These are phyloP conservation scores for Leptinotarsa defecta DNA, from an alignment of 1,140 invertebrate genomes.

Conservation along the genomic window DNA sequence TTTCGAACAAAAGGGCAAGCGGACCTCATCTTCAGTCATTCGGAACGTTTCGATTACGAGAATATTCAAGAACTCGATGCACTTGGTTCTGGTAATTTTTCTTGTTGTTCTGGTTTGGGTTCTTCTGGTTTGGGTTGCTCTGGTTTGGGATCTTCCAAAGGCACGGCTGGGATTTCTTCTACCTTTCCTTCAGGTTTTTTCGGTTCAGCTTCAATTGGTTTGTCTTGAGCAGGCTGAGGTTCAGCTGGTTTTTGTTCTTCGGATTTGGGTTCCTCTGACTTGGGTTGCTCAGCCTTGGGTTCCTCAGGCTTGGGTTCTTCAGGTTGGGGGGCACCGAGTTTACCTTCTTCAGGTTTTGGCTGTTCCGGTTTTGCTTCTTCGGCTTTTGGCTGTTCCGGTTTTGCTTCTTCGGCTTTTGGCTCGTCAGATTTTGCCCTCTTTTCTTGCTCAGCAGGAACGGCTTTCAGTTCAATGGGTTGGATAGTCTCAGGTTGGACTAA, in stretches of 20 bases:
- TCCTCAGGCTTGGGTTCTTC: constrained; percentile 11
- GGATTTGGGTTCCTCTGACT: constrained; percentile 35
- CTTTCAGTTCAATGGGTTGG: constrained; percentile 2
- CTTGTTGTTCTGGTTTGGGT: constrained; percentile 43
- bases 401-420: constrained; percentile 12
- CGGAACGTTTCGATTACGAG: constrained; percentile 15
- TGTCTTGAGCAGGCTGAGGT: not conserved
- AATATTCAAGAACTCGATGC: constrained; percentile 48
- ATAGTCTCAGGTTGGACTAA: not conserved
- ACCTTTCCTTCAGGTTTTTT: constrained; percentile 34
- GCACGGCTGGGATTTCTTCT: constrained; percentile 28
- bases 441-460: constrained; percentile 9
- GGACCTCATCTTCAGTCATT: constrained; percentile 44
- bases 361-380: constrained; percentile 20
- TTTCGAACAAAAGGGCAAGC: constrained; percentile 50
- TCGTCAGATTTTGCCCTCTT: not conserved
- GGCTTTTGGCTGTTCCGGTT: constrained; percentile 9
- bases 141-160: constrained; percentile 23
- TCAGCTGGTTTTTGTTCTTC: constrained; percentile 28
- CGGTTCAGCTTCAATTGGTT: constrained; percentile 27
- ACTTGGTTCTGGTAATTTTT: constrained; percentile 47
- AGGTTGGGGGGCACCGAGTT: not conserved
- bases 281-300: not conserved
- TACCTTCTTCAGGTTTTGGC: constrained; percentile 13
- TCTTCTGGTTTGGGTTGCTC: constrained; percentile 31